Conservation (phyloP, 64 coral and sea anemone genomes). For the Actinia equina region DNA sequence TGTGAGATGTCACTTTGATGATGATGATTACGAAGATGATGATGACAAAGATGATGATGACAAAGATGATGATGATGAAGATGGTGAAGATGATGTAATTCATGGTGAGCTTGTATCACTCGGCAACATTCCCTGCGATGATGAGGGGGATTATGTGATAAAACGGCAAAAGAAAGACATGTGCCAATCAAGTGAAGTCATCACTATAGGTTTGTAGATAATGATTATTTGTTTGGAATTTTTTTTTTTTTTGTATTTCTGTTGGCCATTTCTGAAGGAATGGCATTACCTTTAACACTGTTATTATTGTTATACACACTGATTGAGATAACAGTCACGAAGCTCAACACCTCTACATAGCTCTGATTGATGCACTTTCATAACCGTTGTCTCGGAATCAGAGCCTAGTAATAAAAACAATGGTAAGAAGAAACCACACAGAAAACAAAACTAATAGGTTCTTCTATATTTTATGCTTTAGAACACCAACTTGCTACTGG, state of each 20-base stretch:
- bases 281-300: too few species aligned
- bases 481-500: constrained; percentile 63
- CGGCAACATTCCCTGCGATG: neutral
- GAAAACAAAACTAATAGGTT: too few species aligned
- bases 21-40: neutral
- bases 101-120: neutral
- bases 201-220: constrained; percentile 36
- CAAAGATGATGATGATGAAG: neutral
- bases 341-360: too few species aligned
- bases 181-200: constrained; percentile 19
- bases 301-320: too few species aligned
- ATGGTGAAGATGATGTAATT: neutral
- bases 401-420: too few species aligned
- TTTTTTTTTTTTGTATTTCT: too few species aligned
- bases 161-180: neutral
- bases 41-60: neutral
- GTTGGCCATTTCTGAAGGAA: too few species aligned
- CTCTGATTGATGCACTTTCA: too few species aligned
- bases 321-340: too few species aligned
- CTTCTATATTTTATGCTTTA: neutral
- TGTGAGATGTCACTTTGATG: neutral
- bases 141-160: constrained; percentile 37
- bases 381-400: too few species aligned
- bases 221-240: too few species aligned
- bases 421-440: too few species aligned